Conservation (phyloP, 2,113 vertebrate species). For the Hyperopisus bebe region DNA sequence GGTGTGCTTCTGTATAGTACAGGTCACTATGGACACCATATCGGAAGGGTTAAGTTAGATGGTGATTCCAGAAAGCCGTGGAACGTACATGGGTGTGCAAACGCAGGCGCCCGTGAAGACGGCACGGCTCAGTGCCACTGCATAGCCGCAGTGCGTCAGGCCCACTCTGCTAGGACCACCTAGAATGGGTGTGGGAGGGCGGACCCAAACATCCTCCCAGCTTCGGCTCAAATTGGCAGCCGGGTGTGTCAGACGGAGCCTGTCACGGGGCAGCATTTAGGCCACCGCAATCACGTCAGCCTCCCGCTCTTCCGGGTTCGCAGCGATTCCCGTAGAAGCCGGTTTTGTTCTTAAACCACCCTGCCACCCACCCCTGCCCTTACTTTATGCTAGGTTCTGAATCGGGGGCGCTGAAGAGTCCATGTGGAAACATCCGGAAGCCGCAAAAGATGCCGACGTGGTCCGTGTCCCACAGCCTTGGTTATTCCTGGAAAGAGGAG, state of each 20-base stretch:
- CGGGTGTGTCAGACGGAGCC: background rate
- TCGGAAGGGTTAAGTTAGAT: background rate
- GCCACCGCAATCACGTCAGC: background rate
- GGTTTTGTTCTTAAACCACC: background rate
- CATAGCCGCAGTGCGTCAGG: conserved; percentile 1
- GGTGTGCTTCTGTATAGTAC: background rate
- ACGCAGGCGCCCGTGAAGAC: background rate
- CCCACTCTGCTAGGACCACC: conserved; percentile 19
- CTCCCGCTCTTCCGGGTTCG: background rate
- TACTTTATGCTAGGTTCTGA: background rate
- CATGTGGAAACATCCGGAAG: background rate
- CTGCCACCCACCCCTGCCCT: background rate
- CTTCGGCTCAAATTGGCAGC: conserved; percentile 1
- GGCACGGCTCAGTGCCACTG: conserved; percentile 3
- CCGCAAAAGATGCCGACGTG: background rate
- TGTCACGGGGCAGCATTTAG: background rate
- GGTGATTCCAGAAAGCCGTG: background rate
- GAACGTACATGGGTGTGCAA: background rate
- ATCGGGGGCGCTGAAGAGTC: background rate
- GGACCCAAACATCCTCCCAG: background rate
- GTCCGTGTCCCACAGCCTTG: background rate
- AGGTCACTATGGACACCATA: background rate
- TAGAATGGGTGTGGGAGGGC: conserved; percentile 11
- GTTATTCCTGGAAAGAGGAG: conserved; percentile 16
- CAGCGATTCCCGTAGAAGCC: background rate